Evolutionary conservation across 2,888 invertebrate species (phyloP), one percentile per base, ranked within the genome.

Genomic region (Nysson spinosus): DNA sequence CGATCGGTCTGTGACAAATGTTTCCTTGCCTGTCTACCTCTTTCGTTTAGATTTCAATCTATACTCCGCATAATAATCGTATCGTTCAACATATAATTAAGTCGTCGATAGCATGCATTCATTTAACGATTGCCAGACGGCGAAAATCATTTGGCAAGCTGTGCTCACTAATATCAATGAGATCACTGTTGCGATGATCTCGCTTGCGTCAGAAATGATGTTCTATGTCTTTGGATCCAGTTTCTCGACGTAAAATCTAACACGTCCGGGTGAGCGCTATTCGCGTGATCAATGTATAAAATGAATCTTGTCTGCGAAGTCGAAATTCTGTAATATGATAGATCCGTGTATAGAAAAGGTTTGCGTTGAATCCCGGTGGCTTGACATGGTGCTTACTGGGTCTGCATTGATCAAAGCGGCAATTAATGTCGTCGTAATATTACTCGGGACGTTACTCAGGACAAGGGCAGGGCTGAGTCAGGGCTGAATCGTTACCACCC

Each of bases 401-500:
- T 70, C 78, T 75, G 79, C 83, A 84, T 84, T 84, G 84, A 84
- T 84, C 84, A 84, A 84, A 84, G 84, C 83, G 75, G 83, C 84
- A 84, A 84, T 84, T 84, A 84, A 84, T 84, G 84, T 84, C 84
- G 83, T 83, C 82, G 83, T 84, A 83, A 83, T 84, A 83, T 84
- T 84, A 83, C 83, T 80, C 77, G 76, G 82, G 78, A 83, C 81
- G 83, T 83, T 83, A 82, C 81, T 79, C 82, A 77, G 75, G 72
- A 70, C 73, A 69, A 63, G 70, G 75, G 69, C 68, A 63, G 65
- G 67, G 63, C 42, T 26, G 43, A 37, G 40, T 44, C 37, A 58
- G 69, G 54, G 67, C 62, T 55, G 52, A 62, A 69, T 62, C 67
- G 51, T n/a, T n/a, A 30, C 54, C 42, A 32, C 28, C 55, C 44